Percentiles rank a stretch among this genome's conserved stretches.
Conservation (phyloP, 2,113 vertebrate species). For the Rhizomys pruinosus region DNA sequence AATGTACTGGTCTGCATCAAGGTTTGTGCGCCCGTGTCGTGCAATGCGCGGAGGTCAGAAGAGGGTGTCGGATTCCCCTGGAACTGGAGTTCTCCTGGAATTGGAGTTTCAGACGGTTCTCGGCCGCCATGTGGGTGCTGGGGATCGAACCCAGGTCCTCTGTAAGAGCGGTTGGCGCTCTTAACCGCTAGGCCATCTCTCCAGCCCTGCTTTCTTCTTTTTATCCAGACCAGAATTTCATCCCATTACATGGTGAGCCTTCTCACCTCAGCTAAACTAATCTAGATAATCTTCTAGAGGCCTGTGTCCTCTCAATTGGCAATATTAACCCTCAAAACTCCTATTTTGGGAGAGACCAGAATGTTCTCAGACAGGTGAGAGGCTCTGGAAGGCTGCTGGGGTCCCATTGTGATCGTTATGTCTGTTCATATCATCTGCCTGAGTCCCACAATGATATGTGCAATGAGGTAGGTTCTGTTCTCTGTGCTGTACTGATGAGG, state of each 20-base stretch:
- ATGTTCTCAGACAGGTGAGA: not conserved
- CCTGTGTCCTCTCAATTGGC: not conserved
- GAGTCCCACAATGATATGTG: not conserved
- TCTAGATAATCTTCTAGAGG: not conserved
- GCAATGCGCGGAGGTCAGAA: too few species aligned
- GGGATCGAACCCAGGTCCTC: too few species aligned
- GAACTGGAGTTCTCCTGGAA: too few species aligned
- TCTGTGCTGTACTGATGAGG: not conserved
- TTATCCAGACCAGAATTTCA: not conserved
- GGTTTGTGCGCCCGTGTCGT: too few species aligned
- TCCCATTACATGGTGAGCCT: not conserved
- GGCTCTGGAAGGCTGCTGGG: not conserved
- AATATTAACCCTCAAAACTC: not conserved
- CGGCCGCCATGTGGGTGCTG: too few species aligned
- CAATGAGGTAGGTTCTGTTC: not conserved
- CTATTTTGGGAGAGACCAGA: not conserved
- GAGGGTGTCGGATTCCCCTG: too few species aligned
- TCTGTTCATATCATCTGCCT: not conserved
- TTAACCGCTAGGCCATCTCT: too few species aligned
- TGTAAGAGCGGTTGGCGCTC: too few species aligned
- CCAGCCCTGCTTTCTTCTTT: too few species aligned
- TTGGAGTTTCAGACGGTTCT: too few species aligned
- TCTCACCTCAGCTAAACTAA: not conserved
- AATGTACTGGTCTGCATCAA: too few species aligned
- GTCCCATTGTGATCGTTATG: not conserved